Percentiles rank a stretch among this genome's conserved stretches.
phyloP scores from a whole-genome alignment of 2,797 vertebrate genomes.

The Zonotrichia albicollis region DNA sequence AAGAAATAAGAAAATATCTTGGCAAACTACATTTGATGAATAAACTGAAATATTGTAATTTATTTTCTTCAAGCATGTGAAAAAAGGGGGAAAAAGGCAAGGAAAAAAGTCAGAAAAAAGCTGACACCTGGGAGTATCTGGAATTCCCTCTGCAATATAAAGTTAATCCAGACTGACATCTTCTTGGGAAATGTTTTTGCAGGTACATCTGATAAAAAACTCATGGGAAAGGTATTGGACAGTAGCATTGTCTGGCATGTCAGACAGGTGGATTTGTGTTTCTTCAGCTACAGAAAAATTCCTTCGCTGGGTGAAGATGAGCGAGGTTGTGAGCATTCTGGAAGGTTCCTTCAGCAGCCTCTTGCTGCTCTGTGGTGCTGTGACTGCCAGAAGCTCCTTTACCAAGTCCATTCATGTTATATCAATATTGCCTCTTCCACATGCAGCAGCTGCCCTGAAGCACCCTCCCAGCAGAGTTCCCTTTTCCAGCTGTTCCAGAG shows the following conservation, averaged over 20 bases:
- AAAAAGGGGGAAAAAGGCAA: accelerated
- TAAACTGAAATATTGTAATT: neutral
- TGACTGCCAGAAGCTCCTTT: neutral
- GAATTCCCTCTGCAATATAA: neutral
- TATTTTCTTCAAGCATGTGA: neutral
- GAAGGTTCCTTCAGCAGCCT: neutral
- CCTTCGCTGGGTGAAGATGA: neutral
- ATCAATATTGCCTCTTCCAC: neutral
- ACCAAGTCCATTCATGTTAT: no score
- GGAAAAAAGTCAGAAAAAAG: neutral
- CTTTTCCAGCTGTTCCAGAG: neutral
- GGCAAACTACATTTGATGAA: neutral
- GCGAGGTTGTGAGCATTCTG: neutral
- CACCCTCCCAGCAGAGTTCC: neutral
- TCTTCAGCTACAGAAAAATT: neutral
- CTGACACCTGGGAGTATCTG: neutral
- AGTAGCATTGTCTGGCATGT: neutral
- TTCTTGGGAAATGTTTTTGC: neutral
- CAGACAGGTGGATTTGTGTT: neutral
- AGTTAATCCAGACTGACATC: neutral
- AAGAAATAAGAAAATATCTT: neutral
- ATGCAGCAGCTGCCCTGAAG: neutral
- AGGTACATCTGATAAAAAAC: neutral
- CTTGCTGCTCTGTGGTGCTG: neutral
- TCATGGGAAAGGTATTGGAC: neutral